Evolutionary conservation across 2,888 invertebrate genomes (phyloP).

Genomic region (Odontocerum albicorne): DNA sequence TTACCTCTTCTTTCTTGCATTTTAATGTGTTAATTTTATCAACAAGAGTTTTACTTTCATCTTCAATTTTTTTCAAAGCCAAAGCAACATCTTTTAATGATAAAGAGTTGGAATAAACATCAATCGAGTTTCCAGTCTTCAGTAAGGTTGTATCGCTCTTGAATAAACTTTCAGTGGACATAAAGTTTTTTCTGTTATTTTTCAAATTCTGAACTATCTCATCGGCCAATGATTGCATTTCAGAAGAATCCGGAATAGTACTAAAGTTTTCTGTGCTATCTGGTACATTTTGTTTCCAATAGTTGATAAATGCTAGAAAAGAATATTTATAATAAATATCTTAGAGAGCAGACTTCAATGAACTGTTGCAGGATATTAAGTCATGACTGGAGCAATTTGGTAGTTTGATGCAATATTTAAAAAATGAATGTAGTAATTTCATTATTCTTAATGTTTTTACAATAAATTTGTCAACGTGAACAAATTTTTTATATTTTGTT

Average conservation of each 20-base stretch:
- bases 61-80: slow-evolving; percentile 11
- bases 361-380: no score
- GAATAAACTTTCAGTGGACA: slow-evolving; percentile 1
- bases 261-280: slow-evolving; percentile 2
- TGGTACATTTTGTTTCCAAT: slow-evolving; percentile 39
- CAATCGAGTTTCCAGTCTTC: not conserved
- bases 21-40: slow-evolving; percentile 15
- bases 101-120: slow-evolving; percentile 13
- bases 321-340: no score
- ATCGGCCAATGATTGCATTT: no score
- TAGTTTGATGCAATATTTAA: no score
- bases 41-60: slow-evolving; percentile 12
- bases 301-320: slow-evolving; percentile 43
- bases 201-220: slow-evolving; percentile 27
- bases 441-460: no score
- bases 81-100: slow-evolving; percentile 12
- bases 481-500: no score
- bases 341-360: no score
- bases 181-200: slow-evolving; percentile 1
- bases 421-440: no score
- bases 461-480: no score
- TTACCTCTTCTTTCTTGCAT: slow-evolving; percentile 15
- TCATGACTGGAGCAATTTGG: no score
- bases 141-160: not conserved
- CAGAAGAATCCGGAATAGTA: slow-evolving; percentile 5